Evolutionary conservation across 2,888 invertebrate species (phyloP).

Genomic region (Deroplatys truncata): DNA sequence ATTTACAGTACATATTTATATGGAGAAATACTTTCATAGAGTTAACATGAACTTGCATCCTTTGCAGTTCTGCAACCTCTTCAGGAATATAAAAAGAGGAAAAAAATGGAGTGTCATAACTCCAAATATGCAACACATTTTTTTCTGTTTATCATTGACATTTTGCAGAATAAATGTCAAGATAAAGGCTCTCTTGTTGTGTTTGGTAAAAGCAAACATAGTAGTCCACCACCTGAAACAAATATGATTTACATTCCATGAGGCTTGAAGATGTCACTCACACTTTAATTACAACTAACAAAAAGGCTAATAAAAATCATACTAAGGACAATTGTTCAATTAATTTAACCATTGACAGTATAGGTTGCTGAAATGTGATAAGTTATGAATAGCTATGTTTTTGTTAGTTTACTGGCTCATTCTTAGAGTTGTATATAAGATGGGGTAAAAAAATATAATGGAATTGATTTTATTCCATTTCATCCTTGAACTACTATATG

Average conservation of each 20-base stretch:
- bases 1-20: background rate
- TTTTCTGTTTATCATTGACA: background rate
- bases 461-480: too few relatives aligned
- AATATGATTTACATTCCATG: background rate
- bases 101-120: background rate
- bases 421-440: too few relatives aligned
- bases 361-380: too few relatives aligned
- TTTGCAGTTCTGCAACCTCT: background rate
- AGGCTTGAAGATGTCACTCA: too few relatives aligned
- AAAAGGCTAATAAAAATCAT: too few relatives aligned
- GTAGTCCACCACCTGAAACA: slow-evolving; percentile 69
- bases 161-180: slow-evolving; percentile 40
- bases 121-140: background rate
- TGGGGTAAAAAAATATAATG: too few relatives aligned
- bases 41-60: background rate
- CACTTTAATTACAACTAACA: too few relatives aligned
- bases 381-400: too few relatives aligned
- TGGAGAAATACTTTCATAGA: background rate
- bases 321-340: too few relatives aligned
- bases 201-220: slow-evolving; percentile 85
- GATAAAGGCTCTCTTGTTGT: slow-evolving; percentile 76
- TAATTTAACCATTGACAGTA: too few relatives aligned
- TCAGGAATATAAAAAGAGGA: background rate
- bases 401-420: too few relatives aligned
- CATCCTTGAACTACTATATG: too few relatives aligned